Base-by-base conservation (phyloP, 2,113 vertebrate genomes). In the Pelmatolapia mariae region DNA sequence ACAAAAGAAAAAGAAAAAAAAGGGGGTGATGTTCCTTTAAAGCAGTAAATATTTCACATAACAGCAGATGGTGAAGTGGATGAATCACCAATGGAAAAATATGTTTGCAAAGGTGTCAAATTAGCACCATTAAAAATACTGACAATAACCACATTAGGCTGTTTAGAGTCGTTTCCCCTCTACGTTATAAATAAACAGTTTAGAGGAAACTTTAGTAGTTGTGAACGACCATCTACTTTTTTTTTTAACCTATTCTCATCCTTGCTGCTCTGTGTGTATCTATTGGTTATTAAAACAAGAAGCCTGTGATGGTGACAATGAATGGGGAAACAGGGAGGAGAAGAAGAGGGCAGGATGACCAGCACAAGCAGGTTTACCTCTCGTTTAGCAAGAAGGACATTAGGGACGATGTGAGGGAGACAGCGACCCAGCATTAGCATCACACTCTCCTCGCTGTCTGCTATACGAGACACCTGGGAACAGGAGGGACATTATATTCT, bases 401-500 rank as follows among this genome's bases (percentile, higher is more conserved):
- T 99, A 16, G 99, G 99, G 63, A 99, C 99, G 50, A 99, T 99
- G 95, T 99, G 98, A 87, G 99, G 99, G 82, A 99, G 96, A 95
- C 99, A 99, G 90, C 99, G 98, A 29, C 99, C 98, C 94, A 99
- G 89, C 99, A 99, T 99, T 85, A 99, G 93, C 97, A 98, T 98
- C 80, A 99, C 98, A 22, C 97, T 98, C 93, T 97, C 97, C 89
- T 99, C 99, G 81, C 98, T 98, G 95, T 99, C 99, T 79, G 99
- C 98, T 87, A 99, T 99, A 88, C 98, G 97, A 56, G 98, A 99
- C 40, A 99, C 99, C 99, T 99, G 91, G 8, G 93, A 66, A 81
- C 4, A 29, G 57, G 12, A 87, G 26, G 15, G 7, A 31, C 2
- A 19, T 81, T 54, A 56, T 36, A 53, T 26, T 24, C 4, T 2